Conservation (phyloP, 2,797 vertebrate genomes). For the Carduelis carduelis region DNA sequence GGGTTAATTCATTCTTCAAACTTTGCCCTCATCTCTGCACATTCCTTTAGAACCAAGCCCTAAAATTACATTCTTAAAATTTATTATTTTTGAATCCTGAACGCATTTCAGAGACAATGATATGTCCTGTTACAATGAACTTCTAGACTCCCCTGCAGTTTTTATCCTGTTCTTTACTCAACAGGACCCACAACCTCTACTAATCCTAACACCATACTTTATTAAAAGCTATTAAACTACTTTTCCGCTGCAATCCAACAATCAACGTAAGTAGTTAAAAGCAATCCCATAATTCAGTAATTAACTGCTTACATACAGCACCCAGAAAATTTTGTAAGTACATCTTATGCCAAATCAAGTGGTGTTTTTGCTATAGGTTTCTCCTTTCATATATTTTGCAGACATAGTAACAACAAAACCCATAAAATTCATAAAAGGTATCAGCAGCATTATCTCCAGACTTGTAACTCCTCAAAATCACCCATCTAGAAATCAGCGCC, state of each 20-base stretch:
- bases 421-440: neutral
- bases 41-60: neutral
- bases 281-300: neutral
- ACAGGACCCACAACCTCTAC: neutral
- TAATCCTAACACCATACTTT: neutral
- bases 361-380: neutral
- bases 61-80: neutral
- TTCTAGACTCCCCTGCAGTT: neutral
- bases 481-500: neutral
- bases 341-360: neutral
- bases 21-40: neutral
- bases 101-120: neutral
- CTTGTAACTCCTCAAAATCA: neutral
- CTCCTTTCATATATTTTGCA: neutral
- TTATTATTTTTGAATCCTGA: neutral
- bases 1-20: neutral
- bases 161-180: neutral
- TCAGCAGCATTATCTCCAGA: neutral
- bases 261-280: neutral
- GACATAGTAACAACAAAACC: neutral
- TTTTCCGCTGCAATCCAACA: neutral
- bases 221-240: neutral
- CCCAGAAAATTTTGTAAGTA: neutral
- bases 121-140: neutral
- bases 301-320: neutral